These are phyloP conservation scores for Drosophila subpulchrella DNA, from an alignment of 1,140 invertebrate genomes.

Conservation along the genomic window DNA sequence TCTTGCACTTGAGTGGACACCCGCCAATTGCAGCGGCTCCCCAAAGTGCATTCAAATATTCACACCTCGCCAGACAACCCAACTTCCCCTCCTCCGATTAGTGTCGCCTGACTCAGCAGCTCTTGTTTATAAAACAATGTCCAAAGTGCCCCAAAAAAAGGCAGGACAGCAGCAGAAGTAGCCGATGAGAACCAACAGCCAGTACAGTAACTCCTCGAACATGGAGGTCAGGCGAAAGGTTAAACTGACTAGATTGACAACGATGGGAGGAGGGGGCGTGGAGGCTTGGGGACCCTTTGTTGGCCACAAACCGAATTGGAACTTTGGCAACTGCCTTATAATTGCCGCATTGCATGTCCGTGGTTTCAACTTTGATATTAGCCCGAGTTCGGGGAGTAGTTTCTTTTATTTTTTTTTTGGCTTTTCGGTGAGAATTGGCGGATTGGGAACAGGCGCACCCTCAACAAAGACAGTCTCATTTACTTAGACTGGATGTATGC, in stretches of 20 bases:
- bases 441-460: constrained; percentile 49
- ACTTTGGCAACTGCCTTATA: constrained; percentile 55
- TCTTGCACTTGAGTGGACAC: constrained; percentile 24
- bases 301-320: constrained; percentile 38
- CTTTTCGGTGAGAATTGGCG: constrained; percentile 52
- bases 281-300: constrained; percentile 31
- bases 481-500: constrained; percentile 20
- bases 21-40: neutral
- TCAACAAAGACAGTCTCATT: constrained; percentile 35
- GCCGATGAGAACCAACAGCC: constrained; percentile 18
- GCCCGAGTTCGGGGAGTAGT: constrained; percentile 24
- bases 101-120: constrained; percentile 6
- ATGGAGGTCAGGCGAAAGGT: constrained; percentile 73
- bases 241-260: constrained; percentile 81
- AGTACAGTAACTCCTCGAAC: constrained; percentile 39
- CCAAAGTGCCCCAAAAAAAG: constrained; percentile 1
- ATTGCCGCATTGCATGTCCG: constrained; percentile 76
- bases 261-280: constrained; percentile 23
- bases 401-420: neutral
- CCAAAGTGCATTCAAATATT: constrained; percentile 35
- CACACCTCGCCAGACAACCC: constrained; percentile 32
- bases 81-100: neutral
- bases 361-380: constrained; percentile 79
- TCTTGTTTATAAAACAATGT: constrained; percentile 19
- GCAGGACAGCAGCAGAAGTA: constrained; percentile 8